phyloP scores from a whole-genome alignment of 92 coral and sea anemone genomes.

The Siderastrea siderea region DNA sequence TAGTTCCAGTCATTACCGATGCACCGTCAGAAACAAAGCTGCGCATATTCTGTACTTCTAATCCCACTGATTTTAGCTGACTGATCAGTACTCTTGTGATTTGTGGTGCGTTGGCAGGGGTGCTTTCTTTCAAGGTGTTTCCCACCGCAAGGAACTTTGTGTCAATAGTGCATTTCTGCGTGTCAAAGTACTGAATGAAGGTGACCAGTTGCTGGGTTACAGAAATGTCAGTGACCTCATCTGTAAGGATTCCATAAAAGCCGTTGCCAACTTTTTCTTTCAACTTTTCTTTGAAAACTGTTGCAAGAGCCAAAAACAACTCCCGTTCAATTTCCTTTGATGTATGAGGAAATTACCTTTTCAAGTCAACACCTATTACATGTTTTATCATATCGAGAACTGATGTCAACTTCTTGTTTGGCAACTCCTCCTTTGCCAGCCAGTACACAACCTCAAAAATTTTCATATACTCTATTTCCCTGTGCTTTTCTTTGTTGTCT shows the following conservation, averaged over 20 bases:
- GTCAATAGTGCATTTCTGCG: constrained; percentile 4
- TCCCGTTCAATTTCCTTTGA: constrained; percentile 26
- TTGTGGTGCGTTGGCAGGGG: constrained; percentile 19
- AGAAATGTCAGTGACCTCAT: constrained; percentile 11
- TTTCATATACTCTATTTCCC: constrained; percentile 2
- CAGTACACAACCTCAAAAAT: not conserved
- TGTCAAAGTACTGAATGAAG: constrained; percentile 21
- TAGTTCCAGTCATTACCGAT: constrained; percentile 14
- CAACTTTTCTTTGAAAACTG: constrained; percentile 21
- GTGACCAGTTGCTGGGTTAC: constrained; percentile 20
- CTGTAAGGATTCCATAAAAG: constrained; percentile 5
- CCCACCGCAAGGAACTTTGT: constrained; percentile 3
- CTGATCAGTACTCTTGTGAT: constrained; percentile 18
- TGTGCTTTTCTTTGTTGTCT: constrained; percentile 15
- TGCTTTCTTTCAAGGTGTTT: constrained; percentile 28
- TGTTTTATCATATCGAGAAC: no score
- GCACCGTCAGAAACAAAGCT: constrained; percentile 29
- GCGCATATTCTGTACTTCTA: constrained; percentile 27
- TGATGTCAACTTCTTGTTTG: no score
- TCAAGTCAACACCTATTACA: constrained; percentile 21
- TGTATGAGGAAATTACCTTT: constrained; percentile 1
- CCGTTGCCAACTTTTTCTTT: constrained; percentile 16
- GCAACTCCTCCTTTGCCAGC: no score
- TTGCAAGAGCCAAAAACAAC: constrained; percentile 19
- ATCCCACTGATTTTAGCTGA: constrained; percentile 14